Conservation (phyloP, 2,888 invertebrate genomes). For the Noctua janthe region DNA sequence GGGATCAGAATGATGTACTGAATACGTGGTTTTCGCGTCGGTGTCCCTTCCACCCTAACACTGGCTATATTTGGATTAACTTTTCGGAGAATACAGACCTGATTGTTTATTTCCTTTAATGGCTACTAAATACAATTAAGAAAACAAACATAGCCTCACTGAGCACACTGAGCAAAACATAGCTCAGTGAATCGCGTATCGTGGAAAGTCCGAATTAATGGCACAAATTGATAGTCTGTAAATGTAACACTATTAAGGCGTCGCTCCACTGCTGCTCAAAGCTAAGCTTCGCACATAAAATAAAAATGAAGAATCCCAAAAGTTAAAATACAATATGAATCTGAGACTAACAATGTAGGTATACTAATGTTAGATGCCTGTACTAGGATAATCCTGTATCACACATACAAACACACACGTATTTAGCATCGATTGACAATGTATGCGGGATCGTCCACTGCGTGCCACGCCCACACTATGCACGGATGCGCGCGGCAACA, state of each 20-base stretch:
- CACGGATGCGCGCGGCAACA: not conserved
- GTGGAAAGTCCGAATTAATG: constrained; percentile 20
- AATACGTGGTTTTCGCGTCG: no score
- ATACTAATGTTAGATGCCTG: no score
- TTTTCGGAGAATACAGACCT: not conserved
- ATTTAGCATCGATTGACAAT: not conserved
- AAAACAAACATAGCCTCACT: not conserved
- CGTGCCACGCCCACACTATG: not conserved
- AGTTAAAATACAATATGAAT: no score
- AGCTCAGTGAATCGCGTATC: not conserved
- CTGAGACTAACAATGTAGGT: no score
- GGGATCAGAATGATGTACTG: no score
- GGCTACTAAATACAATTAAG: not conserved
- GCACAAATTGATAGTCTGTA: not conserved
- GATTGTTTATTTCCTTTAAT: not conserved
- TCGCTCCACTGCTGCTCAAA: not conserved
- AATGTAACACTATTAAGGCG: constrained; percentile 1
- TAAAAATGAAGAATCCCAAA: no score
- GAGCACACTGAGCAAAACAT: no score
- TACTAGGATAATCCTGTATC: no score
- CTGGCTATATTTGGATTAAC: no score
- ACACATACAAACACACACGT: no score
- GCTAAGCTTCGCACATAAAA: not conserved
- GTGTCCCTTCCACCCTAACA: no score
- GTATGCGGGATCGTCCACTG: not conserved